phyloP scores from a whole-genome alignment of 2,113 vertebrate species.

The Lontra canadensis region DNA sequence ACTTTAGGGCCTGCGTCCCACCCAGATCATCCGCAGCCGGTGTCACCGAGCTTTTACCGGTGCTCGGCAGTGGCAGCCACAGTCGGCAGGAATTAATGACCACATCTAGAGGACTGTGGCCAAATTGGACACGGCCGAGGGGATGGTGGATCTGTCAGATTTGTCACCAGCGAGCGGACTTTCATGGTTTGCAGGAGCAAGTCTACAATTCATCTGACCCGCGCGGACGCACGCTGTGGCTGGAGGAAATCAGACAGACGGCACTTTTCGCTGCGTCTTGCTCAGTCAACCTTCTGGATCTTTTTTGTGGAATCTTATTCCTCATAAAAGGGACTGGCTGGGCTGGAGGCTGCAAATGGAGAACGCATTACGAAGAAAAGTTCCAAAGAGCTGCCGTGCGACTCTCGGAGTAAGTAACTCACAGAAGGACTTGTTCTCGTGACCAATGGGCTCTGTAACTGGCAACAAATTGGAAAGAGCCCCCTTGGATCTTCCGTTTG shows the following conservation, averaged over 20 bases:
- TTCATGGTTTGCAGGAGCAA: not conserved
- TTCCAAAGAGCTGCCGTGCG: not conserved
- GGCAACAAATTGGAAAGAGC: not conserved
- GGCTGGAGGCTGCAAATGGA: not conserved
- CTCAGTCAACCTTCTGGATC: not conserved
- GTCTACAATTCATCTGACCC: not conserved
- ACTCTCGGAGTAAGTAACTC: not conserved
- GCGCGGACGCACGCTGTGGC: accelerated
- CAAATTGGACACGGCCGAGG: not conserved
- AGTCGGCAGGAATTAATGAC: not conserved
- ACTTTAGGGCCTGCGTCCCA: accelerated
- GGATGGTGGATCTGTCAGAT: not conserved
- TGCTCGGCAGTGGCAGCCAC: not conserved
- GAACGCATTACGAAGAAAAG: not conserved
- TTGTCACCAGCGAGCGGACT: not conserved
- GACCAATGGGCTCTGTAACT: not conserved
- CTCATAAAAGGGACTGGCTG: not conserved
- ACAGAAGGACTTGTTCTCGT: not conserved
- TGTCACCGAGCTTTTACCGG: not conserved
- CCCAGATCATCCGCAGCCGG: not conserved
- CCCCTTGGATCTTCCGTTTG: not conserved
- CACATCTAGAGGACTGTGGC: not conserved
- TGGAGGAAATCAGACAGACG: not conserved
- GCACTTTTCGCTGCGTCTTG: not conserved
- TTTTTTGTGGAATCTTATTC: not conserved